phyloP scores from a whole-genome alignment of 1,140 invertebrate species.

The Leptopilina boulardi region DNA sequence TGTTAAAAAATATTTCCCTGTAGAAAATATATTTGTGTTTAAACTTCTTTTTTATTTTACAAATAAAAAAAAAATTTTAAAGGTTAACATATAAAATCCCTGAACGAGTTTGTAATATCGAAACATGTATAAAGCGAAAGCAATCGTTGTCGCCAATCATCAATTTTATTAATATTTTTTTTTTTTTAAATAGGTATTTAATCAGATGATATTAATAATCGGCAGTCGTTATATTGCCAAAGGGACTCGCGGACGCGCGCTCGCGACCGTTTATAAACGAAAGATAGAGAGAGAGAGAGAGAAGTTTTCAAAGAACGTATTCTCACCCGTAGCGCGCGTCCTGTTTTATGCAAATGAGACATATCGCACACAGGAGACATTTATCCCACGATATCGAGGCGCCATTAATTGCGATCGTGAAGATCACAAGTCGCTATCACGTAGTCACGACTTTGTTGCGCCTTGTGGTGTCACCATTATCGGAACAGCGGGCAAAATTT shows the following conservation, averaged over 20 bases:
- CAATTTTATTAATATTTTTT: no score
- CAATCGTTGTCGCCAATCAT: neutral
- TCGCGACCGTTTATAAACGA: constrained; percentile 36
- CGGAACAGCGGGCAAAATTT: constrained; percentile 42
- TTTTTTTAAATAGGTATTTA: neutral
- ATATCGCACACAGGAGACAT: constrained; percentile 59
- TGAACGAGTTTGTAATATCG: neutral
- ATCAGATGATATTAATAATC: constrained; percentile 43
- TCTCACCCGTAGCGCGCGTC: constrained; percentile 58
- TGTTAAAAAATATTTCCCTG: no score
- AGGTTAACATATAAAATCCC: no score
- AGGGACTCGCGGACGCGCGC: constrained; percentile 40
- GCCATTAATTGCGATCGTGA: constrained; percentile 66
- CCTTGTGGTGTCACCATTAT: constrained; percentile 51
- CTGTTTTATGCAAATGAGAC: constrained; percentile 59
- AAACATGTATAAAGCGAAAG: neutral
- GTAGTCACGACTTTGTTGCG: constrained; percentile 58
- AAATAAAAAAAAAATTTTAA: no score
- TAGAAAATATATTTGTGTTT: no score
- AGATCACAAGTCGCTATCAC: constrained; percentile 52
- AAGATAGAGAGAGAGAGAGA: no score
- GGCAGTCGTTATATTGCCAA: constrained; percentile 40
- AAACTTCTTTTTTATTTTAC: no score
- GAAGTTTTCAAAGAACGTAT: constrained; percentile 53
- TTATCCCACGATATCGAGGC: constrained; percentile 65